Percentiles rank a stretch among this genome's conserved stretches.
Conservation (phyloP, 2,113 vertebrate species). For the Smithornis capensis region DNA sequence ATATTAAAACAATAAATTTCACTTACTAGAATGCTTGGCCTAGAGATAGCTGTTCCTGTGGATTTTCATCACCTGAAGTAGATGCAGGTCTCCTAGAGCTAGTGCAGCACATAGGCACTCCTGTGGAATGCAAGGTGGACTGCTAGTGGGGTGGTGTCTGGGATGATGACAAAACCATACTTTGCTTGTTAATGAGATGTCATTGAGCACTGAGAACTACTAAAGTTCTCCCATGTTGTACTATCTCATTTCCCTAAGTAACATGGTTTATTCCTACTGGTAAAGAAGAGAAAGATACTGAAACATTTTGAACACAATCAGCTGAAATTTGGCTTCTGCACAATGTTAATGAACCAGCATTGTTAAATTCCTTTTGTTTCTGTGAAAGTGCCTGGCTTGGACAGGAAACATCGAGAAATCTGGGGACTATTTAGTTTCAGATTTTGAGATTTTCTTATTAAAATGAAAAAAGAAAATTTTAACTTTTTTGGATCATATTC, state of each 20-base stretch:
- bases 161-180: background rate
- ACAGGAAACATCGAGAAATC: background rate
- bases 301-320: background rate
- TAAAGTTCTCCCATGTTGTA: background rate
- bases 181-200: background rate
- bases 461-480: background rate
- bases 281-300: background rate
- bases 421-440: background rate
- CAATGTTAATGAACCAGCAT: background rate
- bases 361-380: background rate
- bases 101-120: background rate
- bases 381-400: background rate
- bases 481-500: too few relatives aligned
- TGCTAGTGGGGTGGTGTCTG: background rate
- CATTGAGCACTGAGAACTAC: background rate
- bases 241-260: background rate
- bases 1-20: constrained; percentile 41
- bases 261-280: background rate
- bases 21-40: background rate
- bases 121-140: background rate
- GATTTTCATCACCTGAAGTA: background rate
- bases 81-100: background rate
- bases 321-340: background rate
- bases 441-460: background rate
- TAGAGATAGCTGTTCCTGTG: background rate